Evolutionary conservation across 2,113 vertebrate species (phyloP), one percentile per base, ranked within the genome.

Genomic region (Arenaria interpres): DNA sequence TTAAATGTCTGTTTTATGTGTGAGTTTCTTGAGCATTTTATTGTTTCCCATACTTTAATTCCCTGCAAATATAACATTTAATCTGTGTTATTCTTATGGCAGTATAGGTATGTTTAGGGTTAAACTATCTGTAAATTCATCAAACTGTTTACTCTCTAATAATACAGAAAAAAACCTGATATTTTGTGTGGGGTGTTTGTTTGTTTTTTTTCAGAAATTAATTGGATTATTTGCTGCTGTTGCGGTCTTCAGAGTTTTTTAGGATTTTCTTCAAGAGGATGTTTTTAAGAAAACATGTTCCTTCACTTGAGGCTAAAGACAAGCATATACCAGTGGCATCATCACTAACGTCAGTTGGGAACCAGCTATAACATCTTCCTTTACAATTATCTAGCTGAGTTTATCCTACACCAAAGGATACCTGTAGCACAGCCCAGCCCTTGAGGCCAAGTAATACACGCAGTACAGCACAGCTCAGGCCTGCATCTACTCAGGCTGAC

Each of bases 161-260:
- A 83, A 89, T 50, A 60, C 41, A 20, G 24, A 33, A 7, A 59
- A 71, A 84, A 68, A 4, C 8, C 2, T 10, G 25, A 69, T 5
- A 64, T 51, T 45, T 18, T 62, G 2, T 62, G 7, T 60, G 11
- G 22, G 4, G 4, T 68, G 17, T 43, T 57, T 60, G 5, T 32
- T 53, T 39, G 8, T 21, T 69, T 62, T 20, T 63, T 63, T 78
- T 69, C 30, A 69, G 17, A 80, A 80, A 39, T 28, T 7, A 14
- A 73, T 64, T 69, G 7, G 9, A 17, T 51, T 53, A 53, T 53
- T 88, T 72, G 8, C 30, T 53, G 14, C 4, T 73, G 9, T 10
- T n/a, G 32, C 0, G 2, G 3, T 25, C 5, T 68, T 27, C 12
- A 67, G 28, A 66, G 8, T 0, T 43, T 60, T 84, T 81, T 28